A percentile compares a stretch with the other conserved stretches of the same genome.
Evolutionary conservation across 2,113 vertebrate species (phyloP).

Genomic region (Cyphomyrus plagiostoma): DNA sequence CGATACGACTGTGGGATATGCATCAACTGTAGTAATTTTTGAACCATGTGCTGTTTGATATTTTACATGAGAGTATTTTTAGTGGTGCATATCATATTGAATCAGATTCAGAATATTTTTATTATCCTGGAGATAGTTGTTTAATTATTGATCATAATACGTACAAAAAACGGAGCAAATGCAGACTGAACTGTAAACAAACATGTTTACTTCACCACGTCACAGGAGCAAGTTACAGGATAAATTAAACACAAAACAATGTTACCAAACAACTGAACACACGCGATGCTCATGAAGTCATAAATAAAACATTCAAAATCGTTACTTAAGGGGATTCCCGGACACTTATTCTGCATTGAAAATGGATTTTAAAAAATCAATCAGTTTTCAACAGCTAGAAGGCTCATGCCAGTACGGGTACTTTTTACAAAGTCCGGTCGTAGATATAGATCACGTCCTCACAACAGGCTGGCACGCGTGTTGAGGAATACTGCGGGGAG

Average conservation of each 20-base stretch:
- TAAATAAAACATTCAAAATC: conserved; percentile 52
- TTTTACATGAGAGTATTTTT: neutral
- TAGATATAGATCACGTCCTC: neutral
- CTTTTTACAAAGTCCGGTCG: conserved; percentile 58
- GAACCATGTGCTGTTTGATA: neutral
- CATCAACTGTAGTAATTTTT: neutral
- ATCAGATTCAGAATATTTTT: neutral
- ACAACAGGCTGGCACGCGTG: neutral
- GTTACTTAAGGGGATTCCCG: conserved; percentile 45
- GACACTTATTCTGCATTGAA: conserved; percentile 34
- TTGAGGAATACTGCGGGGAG: conserved; percentile 2
- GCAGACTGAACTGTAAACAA: conserved; percentile 64
- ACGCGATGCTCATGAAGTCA: conserved; percentile 44
- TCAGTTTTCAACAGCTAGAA: conserved; percentile 59
- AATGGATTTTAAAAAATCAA: conserved; percentile 52
- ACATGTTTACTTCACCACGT: conserved; percentile 98
- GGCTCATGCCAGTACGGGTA: conserved; percentile 68
- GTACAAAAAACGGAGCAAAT: neutral
- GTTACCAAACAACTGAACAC: conserved; percentile 69
- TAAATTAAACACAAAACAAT: conserved; percentile 75
- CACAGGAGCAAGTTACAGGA: conserved; percentile 89
- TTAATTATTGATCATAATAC: neutral
- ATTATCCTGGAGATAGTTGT: neutral
- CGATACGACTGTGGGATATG: neutral
- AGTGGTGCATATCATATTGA: neutral